Conservation (phyloP, 2,797 vertebrate species). For the Micropoecilia bifurca region DNA sequence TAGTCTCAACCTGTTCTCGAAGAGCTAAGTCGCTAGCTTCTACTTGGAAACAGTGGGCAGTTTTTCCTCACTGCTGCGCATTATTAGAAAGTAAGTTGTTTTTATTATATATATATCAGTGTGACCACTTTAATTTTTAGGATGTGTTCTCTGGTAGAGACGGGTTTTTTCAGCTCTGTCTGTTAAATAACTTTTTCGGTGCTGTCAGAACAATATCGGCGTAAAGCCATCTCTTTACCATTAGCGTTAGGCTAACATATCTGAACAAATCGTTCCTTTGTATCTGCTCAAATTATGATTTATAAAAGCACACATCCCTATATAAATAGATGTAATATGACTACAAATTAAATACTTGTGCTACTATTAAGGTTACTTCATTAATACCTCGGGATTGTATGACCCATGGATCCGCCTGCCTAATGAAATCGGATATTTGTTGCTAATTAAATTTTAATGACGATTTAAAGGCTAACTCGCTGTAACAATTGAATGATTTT, state of each 20-base stretch:
- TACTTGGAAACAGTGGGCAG: constrained; percentile 37
- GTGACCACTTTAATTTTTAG: neutral
- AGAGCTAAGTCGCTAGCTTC: constrained; percentile 60
- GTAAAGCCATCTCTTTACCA: constrained; percentile 41
- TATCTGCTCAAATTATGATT: neutral
- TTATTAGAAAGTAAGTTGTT: constrained; percentile 56
- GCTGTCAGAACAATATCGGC: constrained; percentile 36
- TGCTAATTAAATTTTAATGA: neutral
- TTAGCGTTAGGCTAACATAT: constrained; percentile 32
- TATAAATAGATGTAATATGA: neutral
- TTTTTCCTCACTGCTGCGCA: constrained; percentile 46
- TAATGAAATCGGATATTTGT: neutral
- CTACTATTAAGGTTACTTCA: neutral
- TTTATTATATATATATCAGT: neutral
- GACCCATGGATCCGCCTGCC: neutral
- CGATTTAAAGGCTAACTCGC: too few species aligned
- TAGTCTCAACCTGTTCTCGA: constrained; percentile 54
- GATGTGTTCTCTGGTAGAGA: neutral
- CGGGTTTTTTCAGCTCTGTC: neutral
- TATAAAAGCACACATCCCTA: neutral
- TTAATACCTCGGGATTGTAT: neutral
- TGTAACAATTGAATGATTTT: neutral
- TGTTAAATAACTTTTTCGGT: constrained; percentile 1
- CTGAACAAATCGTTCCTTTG: neutral
- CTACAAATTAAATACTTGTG: neutral